Base-by-base conservation (phyloP, 1,140 invertebrate species). In the Ephestia elutella region DNA sequence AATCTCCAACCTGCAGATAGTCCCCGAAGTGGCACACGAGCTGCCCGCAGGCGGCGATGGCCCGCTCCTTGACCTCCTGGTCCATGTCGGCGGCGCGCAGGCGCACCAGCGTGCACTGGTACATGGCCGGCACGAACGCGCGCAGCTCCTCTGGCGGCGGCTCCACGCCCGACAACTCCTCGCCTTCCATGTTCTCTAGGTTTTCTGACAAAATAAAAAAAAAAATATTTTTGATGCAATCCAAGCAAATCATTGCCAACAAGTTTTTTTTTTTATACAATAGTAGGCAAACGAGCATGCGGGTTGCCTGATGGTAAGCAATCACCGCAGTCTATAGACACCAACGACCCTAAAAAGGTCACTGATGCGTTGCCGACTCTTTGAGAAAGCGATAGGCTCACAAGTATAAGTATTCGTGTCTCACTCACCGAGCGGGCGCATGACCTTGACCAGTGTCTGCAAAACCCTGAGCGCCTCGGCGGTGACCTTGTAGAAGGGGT, bases 401-500 rank as follows among this genome's bases (percentile, higher is more conserved):
- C 15, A 50, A 13, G 10, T 0, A 49, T 1, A 17, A 19, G n/a
- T 5, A 17, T 18, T 19, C 1, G 10, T 18, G 13, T 49, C 20
- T 10, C 3, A 73, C 88, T 87, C 75, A 93, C 95, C 95, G 49
- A 97, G 89, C 0, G 97, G 97, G 58, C 97, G 91, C 66, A 99
- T 96, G 8, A 99, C 97, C 90, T 96, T 97, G 5, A 99, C 96
- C 48, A 99, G 90, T 61, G 98, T 95, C 78, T 99, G 97, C 55
- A 99, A 90, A 25, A 99, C 97, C 10, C 97, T 87, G 17, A 99
- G 63, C 54, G 82, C 97, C 89, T 98, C 97, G 0, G 98, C 97
- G 5, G 97, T 97, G 49, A 99, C 98, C 90, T 99, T 99, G 89
- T 99, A 99, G 90, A 99, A 99, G 38, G 94, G 93, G 92, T 99